Conservation (phyloP, 2,113 vertebrate species). For the Riparia riparia region DNA sequence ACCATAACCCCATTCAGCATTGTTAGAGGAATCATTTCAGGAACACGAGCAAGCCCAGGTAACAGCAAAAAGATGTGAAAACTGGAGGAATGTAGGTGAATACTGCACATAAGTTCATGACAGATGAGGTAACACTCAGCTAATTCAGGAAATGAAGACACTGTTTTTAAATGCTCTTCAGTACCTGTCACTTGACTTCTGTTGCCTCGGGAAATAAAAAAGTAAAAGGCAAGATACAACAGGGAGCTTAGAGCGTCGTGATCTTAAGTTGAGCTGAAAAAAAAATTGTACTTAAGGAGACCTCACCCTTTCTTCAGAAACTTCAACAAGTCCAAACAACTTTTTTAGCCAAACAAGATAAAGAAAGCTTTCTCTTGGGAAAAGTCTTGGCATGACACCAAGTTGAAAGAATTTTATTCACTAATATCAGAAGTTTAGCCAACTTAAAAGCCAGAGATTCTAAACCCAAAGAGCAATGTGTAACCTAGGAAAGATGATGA, state of each 20-base stretch:
- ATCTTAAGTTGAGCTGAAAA: background rate
- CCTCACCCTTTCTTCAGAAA: conserved; percentile 54
- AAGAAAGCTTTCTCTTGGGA: conserved; percentile 8
- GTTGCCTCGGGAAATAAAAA: conserved; percentile 15
- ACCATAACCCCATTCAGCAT: background rate
- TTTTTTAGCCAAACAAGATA: conserved; percentile 48
- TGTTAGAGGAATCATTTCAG: background rate
- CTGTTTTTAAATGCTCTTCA: conserved; percentile 26
- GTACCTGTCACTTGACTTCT: conserved; percentile 1
- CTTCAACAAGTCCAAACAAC: conserved; percentile 48
- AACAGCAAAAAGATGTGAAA: background rate
- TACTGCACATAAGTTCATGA: background rate
- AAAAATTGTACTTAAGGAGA: background rate
- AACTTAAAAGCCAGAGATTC: background rate
- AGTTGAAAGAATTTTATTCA: background rate
- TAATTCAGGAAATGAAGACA: background rate
- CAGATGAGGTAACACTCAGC: background rate
- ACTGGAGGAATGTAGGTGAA: background rate
- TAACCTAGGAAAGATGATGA: background rate
- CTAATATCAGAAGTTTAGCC: background rate
- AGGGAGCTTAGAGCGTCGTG: background rate
- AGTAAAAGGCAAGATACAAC: conserved; percentile 3
- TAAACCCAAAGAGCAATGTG: background rate
- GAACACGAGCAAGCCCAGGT: background rate
- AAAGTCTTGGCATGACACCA: conserved; percentile 6